Base-by-base conservation (phyloP, 2,113 vertebrate species). In the Centropus unirufus region DNA sequence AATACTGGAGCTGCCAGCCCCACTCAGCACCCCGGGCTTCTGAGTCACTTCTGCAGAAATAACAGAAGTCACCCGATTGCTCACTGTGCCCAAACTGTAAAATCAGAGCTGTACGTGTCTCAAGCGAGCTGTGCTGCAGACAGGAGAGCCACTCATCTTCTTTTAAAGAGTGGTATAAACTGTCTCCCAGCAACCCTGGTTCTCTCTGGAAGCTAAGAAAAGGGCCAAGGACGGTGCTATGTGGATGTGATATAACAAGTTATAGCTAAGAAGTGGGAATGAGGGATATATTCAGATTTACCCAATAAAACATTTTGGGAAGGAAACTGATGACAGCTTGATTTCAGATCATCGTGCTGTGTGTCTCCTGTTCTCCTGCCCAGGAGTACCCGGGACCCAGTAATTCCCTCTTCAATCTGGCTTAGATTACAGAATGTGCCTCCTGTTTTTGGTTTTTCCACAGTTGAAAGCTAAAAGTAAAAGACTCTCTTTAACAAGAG, bases 381-480 rank as follows among this genome's bases (percentile, higher is more conserved):
- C 68, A n/a, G 14, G 42, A 83, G 54, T 62, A 76, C 92, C 3
- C 1, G 64, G 58, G 86, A 70, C 73, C 72, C 69, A 88, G 30
- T 52, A 81, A 93, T 92, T 90, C 87, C 58, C 59, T 76, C 24
- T 58, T 73, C 87, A 92, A 1, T 89, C 93, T 95, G 91, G 77
- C 22, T 92, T 92, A 51, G 61, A 93, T 96, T 95, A 93, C 54
- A n/a, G 83, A 69, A 82, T 67, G 78, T 58, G 90, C 89, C 91
- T 96, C 93, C 92, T 96, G 92, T 44, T 95, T 96, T 95, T 96
- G 88, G 63, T 94, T 96, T 95, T 66, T 80, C 81, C 83, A 62
- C 69, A 74, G 59, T 54, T 92, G 77, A 96, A 94, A 92, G 67
- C 67, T 93, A 83, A 27, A 69, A 77, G 58, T 26, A 76, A 66